These are phyloP conservation scores for Zaprionus davidi DNA, from an alignment of 1,140 invertebrate genomes.

Conservation along the genomic window DNA sequence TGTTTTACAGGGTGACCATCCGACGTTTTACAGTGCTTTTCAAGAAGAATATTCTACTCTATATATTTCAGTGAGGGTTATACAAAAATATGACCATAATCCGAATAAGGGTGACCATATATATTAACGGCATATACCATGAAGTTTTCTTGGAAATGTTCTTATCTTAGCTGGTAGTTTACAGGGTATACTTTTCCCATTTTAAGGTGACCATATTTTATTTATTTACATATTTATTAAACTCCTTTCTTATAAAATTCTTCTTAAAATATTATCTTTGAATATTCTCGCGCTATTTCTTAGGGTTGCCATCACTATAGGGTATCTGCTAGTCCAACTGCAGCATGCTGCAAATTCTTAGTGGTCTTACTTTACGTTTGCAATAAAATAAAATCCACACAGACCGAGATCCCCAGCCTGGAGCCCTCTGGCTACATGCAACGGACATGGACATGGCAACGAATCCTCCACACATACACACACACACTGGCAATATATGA, in stretches of 20 bases:
- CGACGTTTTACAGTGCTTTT: no score
- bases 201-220: no score
- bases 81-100: no score
- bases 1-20: no score
- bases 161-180: not conserved
- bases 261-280: not conserved
- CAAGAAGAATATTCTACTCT: no score
- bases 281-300: not conserved
- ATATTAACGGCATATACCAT: not conserved
- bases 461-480: slow-evolving; percentile 41
- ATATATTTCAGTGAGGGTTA: no score
- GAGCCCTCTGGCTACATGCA: slow-evolving; percentile 38
- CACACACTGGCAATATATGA: slow-evolving; percentile 33
- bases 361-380: slow-evolving; percentile 41
- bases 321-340: slow-evolving; percentile 3
- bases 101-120: not conserved
- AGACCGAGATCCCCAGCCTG: slow-evolving; percentile 2
- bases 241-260: no score
- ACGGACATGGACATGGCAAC: slow-evolving; percentile 54
- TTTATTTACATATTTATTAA: no score
- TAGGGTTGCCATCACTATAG: not conserved
- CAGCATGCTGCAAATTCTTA: not conserved
- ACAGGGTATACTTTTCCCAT: not conserved
- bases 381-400: slow-evolving; percentile 54
- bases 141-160: not conserved